phyloP scores from a whole-genome alignment of 2,113 vertebrate genomes.

The Syrmaticus mikado region DNA sequence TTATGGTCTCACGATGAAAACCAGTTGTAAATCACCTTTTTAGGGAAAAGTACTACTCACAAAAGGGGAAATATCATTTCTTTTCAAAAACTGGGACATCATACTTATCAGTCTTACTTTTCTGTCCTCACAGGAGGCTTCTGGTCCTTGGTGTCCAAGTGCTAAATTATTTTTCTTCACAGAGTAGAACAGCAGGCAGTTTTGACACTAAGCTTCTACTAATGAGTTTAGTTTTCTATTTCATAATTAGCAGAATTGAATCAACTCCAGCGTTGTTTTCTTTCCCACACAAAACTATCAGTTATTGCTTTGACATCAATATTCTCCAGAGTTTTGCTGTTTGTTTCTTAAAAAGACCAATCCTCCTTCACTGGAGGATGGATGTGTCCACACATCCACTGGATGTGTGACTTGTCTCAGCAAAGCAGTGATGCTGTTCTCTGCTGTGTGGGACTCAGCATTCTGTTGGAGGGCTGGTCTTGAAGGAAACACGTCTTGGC shows the following conservation, averaged over 20 bases:
- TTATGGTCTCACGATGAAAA: not conserved
- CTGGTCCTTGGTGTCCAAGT: not conserved
- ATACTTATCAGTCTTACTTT: rapidly evolving
- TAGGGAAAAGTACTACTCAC: not conserved
- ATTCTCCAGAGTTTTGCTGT: not conserved
- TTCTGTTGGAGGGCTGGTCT: rapidly evolving
- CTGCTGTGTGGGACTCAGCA: not conserved
- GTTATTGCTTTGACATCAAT: not conserved
- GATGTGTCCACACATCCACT: not conserved
- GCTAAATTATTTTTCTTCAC: not conserved
- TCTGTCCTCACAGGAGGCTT: not conserved
- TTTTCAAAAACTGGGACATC: rapidly evolving
- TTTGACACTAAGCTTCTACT: not conserved
- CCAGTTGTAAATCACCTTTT: not conserved
- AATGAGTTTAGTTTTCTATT: not conserved
- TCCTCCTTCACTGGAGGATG: rapidly evolving
- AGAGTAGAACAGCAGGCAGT: not conserved
- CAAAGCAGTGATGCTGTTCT: not conserved
- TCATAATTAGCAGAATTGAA: not conserved
- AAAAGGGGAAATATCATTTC: not conserved
- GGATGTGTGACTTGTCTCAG: not conserved
- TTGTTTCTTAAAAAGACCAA: not conserved
- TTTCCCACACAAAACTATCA: not conserved
- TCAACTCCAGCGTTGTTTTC: not conserved
- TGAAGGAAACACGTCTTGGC: not conserved